Base-by-base conservation (phyloP, 2,113 vertebrate species). In the Prinia subflava region DNA sequence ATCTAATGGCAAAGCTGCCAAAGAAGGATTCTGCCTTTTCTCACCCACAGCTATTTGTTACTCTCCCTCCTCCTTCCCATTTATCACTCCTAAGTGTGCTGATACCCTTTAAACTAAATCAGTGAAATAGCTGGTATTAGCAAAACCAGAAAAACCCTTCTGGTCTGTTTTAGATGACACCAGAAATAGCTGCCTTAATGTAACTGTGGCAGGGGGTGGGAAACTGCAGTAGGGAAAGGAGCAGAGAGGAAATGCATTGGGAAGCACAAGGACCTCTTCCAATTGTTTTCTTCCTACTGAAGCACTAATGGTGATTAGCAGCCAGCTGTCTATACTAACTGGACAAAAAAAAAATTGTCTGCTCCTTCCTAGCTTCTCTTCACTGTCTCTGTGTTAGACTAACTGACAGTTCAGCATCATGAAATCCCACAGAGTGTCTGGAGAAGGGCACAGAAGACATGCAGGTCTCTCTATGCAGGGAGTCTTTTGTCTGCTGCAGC, bases 41-140 rank as follows among this genome's bases (percentile, higher is more conserved):
- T 93, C 83, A 88, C 82, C 37, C 85, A 62, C 59, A 83, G 63
- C 82, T 92, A 60, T 93, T 91, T 90, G 91, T 95, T 89, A 86
- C 80, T 80, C 80, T 86, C 52, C 78, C 76, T 83, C 71, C 49
- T 95, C 71, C 59, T 41, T 93, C 42, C 46, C 79, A 93, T 93
- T 95, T 92, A 83, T 96, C 94, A 95, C 79, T 93, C 49, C 49
- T 73, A 71, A 90, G 83, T 41, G 70, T 69, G 70, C 63, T 93
- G 79, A 94, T 96, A 84, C 24, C 74, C 92, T 95, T 95, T 88
- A 90, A 93, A 92, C 57, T 83, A 79, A 93, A 93, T 90, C 41
- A 93, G 78, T 53, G 74, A 90, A 94, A 85, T 69, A 53, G 46
- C 28, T 8, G 2, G 55, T 82, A 90, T 90, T 94, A 92, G 47